Evolutionary conservation across 2,113 vertebrate genomes (phyloP).

Genomic region (Aythya baeri): DNA sequence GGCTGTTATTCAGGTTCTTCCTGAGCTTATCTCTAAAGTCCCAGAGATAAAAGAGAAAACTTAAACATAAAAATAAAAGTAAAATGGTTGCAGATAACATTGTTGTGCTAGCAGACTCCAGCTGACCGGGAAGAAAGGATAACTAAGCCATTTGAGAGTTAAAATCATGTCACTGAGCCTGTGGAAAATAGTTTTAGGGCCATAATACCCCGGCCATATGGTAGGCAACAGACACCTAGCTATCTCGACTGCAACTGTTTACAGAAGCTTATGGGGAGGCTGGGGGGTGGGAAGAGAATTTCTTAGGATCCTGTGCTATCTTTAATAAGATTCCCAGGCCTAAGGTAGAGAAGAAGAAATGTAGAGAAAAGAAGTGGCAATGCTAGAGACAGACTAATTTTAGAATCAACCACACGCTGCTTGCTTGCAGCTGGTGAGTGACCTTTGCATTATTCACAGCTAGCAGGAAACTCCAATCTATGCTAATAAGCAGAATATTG

Average conservation of each 20-base stretch:
- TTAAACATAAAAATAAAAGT: neutral
- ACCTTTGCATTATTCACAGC: constrained; percentile 38
- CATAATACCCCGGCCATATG: neutral
- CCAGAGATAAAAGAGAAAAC: neutral
- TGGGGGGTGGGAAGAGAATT: neutral
- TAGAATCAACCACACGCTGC: constrained; percentile 25
- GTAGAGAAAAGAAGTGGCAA: neutral
- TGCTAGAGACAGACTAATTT: constrained; percentile 24
- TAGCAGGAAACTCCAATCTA: constrained; percentile 16
- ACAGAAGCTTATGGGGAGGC: neutral
- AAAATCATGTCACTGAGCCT: neutral
- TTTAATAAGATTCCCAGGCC: neutral
- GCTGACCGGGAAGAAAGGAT: neutral
- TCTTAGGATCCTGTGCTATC: neutral
- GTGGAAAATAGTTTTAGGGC: neutral
- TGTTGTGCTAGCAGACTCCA: neutral
- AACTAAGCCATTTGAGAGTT: neutral
- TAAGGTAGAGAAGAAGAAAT: neutral
- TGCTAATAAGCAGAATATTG: constrained; percentile 38
- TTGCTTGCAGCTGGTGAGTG: constrained; percentile 17
- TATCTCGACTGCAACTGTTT: neutral
- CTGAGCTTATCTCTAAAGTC: neutral
- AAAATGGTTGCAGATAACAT: neutral
- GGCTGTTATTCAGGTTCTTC: neutral
- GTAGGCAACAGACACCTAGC: neutral